Evolutionary conservation across 2,797 vertebrate species (phyloP), one percentile per base, ranked within the genome.

Genomic region (Megalops cyprinoides): DNA sequence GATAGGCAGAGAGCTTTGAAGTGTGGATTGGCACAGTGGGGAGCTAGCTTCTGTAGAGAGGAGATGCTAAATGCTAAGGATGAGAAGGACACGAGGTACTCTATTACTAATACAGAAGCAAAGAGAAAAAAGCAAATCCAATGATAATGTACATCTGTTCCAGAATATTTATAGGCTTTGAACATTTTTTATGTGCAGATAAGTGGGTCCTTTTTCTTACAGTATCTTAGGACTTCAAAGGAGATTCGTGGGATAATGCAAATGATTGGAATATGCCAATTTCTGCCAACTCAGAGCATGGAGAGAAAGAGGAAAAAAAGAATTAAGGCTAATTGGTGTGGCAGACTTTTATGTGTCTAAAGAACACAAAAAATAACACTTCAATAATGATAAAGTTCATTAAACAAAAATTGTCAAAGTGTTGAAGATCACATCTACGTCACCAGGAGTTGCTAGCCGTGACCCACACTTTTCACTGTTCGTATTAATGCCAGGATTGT

Each of bases 141-240:
- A 95, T 97, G 97, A 98, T 97, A 98, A 97, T 97, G 95, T 98
- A 97, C 96, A 98, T 98, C 96, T 98, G 97, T 98, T 98, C 96
- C 96, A 95, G 94, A 94, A 95, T 97, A 96, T 98, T 97, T 98
- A 97, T 96, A 95, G 94, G 96, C 97, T 98, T 98, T 98, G 97
- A 98, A 98, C 93, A 95, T 96, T 96, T 96, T 96, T 97, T 95
- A 96, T 96, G 96, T 94, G 92, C 93, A 96, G 95, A 96, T 97
- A 97, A 98, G 96, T 97, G 95, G 95, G 96, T 94, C 95, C 93
- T 96, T 93, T 97, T 97, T 96, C 96, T 97, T 95, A 95, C 96
- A 95, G 96, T 96, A 97, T 98, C 96, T 97, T 95, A 94, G 92
- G 95, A 98, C 97, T 98, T 99, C 97, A 99, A 99, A 99, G 97